phyloP scores from a whole-genome alignment of 2,888 invertebrate species.

The Drosophila neotestacea region DNA sequence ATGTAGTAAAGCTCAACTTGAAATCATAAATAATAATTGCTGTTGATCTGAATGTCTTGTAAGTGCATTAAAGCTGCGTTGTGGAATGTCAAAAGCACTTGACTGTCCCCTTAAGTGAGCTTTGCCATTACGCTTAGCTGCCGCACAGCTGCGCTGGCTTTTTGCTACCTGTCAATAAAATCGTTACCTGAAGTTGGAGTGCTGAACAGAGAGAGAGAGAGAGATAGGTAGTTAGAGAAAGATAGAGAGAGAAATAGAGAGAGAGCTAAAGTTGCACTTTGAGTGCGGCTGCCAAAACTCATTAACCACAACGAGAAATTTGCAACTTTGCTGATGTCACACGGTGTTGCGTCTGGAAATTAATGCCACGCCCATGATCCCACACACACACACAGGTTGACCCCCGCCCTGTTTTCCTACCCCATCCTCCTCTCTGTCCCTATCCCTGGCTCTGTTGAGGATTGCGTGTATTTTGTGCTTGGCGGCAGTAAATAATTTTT shows the following conservation, averaged over 20 bases:
- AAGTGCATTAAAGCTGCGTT: conserved; percentile 20
- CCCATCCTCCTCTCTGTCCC: neutral
- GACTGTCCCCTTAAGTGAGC: conserved; percentile 48
- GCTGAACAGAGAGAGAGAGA: neutral
- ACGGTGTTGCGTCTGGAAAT: conserved; percentile 22
- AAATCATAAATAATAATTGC: no score
- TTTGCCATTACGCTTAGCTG: conserved; percentile 53
- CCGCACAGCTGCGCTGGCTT: conserved; percentile 48
- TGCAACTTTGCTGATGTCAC: conserved; percentile 42
- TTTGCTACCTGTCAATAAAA: conserved; percentile 30
- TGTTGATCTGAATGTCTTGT: neutral
- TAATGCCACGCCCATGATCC: conserved; percentile 13
- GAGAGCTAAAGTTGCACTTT: conserved; percentile 35
- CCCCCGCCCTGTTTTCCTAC: neutral
- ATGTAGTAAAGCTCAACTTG: no score
- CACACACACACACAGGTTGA: neutral
- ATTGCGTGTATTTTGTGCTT: conserved; percentile 49
- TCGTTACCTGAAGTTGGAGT: conserved; percentile 8
- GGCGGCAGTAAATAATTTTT: conserved; percentile 76
- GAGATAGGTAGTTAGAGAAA: neutral
- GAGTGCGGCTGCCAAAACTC: conserved; percentile 64
- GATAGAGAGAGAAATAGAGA: neutral
- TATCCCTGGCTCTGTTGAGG: conserved; percentile 32
- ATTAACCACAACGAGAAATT: conserved; percentile 50
- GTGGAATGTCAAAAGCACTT: neutral